A percentile compares a stretch with the other conserved stretches of the same genome.
Evolutionary conservation across 2,888 invertebrate genomes (phyloP).

Genomic region (Thalpophila matura): DNA sequence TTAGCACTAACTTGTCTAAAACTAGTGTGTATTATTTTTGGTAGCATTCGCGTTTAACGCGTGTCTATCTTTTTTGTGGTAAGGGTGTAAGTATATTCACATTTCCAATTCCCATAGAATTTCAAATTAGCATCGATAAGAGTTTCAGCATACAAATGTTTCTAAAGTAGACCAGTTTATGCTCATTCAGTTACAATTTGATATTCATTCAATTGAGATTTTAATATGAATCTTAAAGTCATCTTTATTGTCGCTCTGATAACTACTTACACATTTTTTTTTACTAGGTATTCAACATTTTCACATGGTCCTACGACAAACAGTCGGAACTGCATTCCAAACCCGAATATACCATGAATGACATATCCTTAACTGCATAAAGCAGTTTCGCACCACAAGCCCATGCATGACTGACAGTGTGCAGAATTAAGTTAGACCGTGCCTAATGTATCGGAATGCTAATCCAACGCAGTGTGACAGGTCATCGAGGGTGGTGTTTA

Average conservation of each 20-base stretch:
- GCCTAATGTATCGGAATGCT: constrained; percentile 26
- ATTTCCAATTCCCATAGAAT: background rate
- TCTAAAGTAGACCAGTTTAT: background rate
- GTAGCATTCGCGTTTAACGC: too few relatives aligned
- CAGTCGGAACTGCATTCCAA: constrained; percentile 31
- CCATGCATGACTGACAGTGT: background rate
- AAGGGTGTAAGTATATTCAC: too few relatives aligned
- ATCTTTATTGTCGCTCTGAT: too few relatives aligned
- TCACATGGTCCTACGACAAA: background rate
- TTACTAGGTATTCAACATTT: constrained; percentile 2
- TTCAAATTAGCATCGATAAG: constrained; percentile 23
- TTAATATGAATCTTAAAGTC: too few relatives aligned
- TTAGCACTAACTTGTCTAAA: too few relatives aligned
- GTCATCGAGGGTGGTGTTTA: constrained; percentile 16
- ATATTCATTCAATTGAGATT: too few relatives aligned
- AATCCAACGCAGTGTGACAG: constrained; percentile 25
- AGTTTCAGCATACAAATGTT: constrained; percentile 7
- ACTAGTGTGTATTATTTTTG: too few relatives aligned
- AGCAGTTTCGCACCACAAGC: constrained; percentile 3
- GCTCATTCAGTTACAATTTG: background rate
- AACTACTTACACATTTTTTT: background rate
- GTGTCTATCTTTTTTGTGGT: too few relatives aligned
- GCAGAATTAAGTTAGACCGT: constrained; percentile 6
- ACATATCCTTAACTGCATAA: constrained; percentile 26
- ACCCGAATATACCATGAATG: constrained; percentile 8